phyloP scores from a whole-genome alignment of 2,888 invertebrate genomes.

The Agonopterix heracliana region DNA sequence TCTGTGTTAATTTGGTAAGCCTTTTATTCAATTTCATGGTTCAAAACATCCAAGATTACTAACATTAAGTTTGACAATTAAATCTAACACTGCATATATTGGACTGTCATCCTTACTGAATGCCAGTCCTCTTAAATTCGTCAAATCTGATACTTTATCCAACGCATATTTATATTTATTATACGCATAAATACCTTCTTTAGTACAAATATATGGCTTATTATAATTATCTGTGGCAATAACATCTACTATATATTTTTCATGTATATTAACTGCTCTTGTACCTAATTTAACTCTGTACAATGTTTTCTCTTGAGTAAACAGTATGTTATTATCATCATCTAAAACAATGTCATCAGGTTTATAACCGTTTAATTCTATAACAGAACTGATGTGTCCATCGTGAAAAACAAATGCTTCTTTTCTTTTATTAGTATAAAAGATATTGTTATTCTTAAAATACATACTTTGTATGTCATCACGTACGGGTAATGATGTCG shows the following conservation, averaged over 20 bases:
- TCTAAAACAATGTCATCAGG: constrained; percentile 31
- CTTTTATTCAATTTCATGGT: too few relatives aligned
- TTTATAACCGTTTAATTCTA: constrained; percentile 36
- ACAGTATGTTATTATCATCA: constrained; percentile 55
- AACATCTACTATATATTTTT: constrained; percentile 33
- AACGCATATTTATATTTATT: constrained; percentile 60
- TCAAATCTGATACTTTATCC: constrained; percentile 46
- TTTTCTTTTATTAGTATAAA: constrained; percentile 40
- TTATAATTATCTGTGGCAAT: constrained; percentile 39
- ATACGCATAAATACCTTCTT: constrained; percentile 47
- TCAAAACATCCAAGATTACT: too few relatives aligned
- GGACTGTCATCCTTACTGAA: constrained; percentile 49
- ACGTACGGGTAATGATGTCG: constrained; percentile 43
- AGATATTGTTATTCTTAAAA: constrained; percentile 43
- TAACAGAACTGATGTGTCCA: constrained; percentile 34
- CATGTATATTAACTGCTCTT: constrained; percentile 44
- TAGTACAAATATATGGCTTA: constrained; percentile 42
- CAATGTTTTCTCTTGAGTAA: constrained; percentile 35
- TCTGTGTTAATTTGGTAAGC: too few relatives aligned
- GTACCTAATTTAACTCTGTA: constrained; percentile 51
- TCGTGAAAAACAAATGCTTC: constrained; percentile 49
- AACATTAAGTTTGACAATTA: constrained; percentile 36
- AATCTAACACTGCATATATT: constrained; percentile 48
- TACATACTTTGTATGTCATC: constrained; percentile 47
- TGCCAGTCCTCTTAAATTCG: constrained; percentile 40